Conservation (phyloP, 2,797 vertebrate genomes). For the Syngnathus rostellatus region DNA sequence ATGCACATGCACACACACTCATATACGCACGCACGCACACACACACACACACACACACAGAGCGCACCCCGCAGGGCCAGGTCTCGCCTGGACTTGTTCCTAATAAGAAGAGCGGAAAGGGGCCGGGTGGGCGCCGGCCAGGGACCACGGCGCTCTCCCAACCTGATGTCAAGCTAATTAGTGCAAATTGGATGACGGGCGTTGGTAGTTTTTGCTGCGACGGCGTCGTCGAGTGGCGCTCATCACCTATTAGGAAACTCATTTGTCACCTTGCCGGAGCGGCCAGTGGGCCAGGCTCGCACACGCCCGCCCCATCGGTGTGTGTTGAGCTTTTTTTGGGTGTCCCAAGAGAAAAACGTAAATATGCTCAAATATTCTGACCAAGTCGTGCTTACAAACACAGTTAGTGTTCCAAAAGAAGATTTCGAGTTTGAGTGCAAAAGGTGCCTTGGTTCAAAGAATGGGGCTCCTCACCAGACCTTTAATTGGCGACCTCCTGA, state of each 20-base stretch:
- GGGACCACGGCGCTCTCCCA: slow-evolving; percentile 11
- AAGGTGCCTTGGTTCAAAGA: not conserved
- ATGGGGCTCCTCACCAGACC: not conserved
- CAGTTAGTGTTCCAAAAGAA: no score
- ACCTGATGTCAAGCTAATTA: slow-evolving; percentile 47
- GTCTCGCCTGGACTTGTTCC: slow-evolving; percentile 57
- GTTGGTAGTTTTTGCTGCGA: slow-evolving; percentile 35
- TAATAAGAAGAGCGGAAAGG: slow-evolving; percentile 43
- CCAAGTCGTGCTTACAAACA: no score
- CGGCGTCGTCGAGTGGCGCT: slow-evolving; percentile 40
- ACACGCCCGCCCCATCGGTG: not conserved
- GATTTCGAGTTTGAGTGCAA: not conserved
- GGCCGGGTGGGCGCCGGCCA: not conserved
- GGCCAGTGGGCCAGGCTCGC: not conserved
- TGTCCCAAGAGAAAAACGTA: not conserved
- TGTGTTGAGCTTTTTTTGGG: not conserved
- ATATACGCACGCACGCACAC: slow-evolving; percentile 12
- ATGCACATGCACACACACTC: slow-evolving; percentile 12
- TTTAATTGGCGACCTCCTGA: not conserved
- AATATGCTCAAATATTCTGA: no score
- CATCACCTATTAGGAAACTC: slow-evolving; percentile 52
- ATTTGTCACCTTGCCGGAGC: slow-evolving; percentile 33
- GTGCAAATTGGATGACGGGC: slow-evolving; percentile 47
- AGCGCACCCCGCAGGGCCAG: slow-evolving; percentile 41
- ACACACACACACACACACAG: slow-evolving; percentile 8